Conservation (phyloP, 2,888 invertebrate genomes). For the Hipparchia semele region DNA sequence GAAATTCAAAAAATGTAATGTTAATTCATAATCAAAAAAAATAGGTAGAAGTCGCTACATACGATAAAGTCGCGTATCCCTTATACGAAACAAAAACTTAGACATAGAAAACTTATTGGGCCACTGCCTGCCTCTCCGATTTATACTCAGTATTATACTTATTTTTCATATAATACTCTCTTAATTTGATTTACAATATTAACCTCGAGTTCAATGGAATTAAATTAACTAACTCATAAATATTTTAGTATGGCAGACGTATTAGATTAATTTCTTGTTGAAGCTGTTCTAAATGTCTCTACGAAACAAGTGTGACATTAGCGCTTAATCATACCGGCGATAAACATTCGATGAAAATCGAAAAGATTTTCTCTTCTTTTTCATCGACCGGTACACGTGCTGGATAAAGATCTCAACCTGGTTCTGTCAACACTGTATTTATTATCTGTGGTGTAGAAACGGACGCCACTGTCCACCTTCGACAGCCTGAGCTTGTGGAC, state of each 20-base stretch:
- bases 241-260: conserved; percentile 54
- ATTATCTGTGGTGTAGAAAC: too few species aligned
- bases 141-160: background rate
- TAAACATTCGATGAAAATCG: conserved; percentile 8
- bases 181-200: conserved; percentile 6
- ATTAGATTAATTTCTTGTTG: conserved; percentile 62
- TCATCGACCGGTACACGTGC: background rate
- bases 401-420: too few species aligned
- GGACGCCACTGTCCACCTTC: too few species aligned
- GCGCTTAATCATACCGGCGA: conserved; percentile 50
- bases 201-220: conserved; percentile 12
- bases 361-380: conserved; percentile 7
- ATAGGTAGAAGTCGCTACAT: too few species aligned
- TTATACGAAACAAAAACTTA: too few species aligned
- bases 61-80: too few species aligned
- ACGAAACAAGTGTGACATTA: conserved; percentile 29
- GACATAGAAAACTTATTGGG: background rate
- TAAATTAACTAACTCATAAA: conserved; percentile 22
- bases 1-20: background rate
- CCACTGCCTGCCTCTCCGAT: background rate
- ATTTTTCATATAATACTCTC: background rate
- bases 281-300: conserved; percentile 60
- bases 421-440: too few species aligned
- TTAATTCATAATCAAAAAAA: background rate
- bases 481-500: too few species aligned